Conservation (phyloP, 2,888 invertebrate species). For the Idaea dimidiata region DNA sequence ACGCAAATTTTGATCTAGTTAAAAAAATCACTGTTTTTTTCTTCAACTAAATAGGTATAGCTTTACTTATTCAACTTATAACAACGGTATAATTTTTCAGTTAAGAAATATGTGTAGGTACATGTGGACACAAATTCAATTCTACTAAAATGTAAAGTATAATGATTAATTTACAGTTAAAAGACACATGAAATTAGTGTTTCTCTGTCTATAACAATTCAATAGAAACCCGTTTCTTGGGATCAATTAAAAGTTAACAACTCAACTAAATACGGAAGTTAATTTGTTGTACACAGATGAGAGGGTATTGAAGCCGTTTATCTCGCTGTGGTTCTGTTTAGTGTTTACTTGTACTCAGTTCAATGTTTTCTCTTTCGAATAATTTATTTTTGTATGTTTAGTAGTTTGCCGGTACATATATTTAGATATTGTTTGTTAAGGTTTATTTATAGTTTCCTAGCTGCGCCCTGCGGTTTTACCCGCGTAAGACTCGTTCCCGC, state of each 20-base stretch:
- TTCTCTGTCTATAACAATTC: conserved; percentile 21
- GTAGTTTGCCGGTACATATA: background rate
- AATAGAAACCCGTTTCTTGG: conserved; percentile 22
- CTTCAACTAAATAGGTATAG: too few species aligned
- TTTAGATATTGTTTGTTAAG: background rate
- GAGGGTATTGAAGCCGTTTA: conserved; percentile 3
- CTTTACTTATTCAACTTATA: too few species aligned
- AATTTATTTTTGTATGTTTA: background rate
- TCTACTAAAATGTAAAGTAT: background rate
- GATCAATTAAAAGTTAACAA: conserved; percentile 32
- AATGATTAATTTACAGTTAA: background rate
- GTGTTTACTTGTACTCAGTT: background rate
- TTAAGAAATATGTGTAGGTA: too few species aligned
- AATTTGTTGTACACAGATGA: conserved; percentile 21
- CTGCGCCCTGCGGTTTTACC: too few species aligned
- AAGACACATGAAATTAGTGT: conserved; percentile 9
- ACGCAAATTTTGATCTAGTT: too few species aligned
- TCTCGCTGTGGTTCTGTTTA: conserved; percentile 1
- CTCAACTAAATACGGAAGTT: conserved; percentile 21
- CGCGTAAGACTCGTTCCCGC: too few species aligned
- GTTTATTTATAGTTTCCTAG: too few species aligned
- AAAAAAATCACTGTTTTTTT: too few species aligned
- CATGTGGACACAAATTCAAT: background rate
- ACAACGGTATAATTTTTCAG: too few species aligned
- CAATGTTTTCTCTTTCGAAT: conserved; percentile 7